A percentile compares a stretch with the other conserved stretches of the same genome.
Evolutionary conservation across 2,888 invertebrate genomes (phyloP).

Genomic region (Elmis aenea): DNA sequence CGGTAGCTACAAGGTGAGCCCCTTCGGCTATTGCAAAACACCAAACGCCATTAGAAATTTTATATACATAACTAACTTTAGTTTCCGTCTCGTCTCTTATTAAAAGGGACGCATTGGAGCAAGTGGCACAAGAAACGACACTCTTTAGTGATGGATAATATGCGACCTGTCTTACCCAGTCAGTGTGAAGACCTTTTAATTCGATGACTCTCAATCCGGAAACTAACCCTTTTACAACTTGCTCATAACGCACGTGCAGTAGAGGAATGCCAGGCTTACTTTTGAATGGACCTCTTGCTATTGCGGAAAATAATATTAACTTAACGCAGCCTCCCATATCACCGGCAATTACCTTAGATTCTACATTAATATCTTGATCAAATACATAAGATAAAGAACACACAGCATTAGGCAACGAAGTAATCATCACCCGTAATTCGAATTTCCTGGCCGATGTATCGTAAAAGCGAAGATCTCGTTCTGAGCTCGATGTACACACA

Average conservation of each 20-base stretch:
- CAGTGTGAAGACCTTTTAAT: constrained; percentile 55
- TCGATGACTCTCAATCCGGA: constrained; percentile 45
- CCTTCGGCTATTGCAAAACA: constrained; percentile 60
- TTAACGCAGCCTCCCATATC: constrained; percentile 69
- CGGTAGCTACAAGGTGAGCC: constrained; percentile 59
- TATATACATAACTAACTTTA: constrained; percentile 55
- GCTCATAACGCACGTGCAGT: constrained; percentile 52
- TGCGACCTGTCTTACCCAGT: constrained; percentile 67
- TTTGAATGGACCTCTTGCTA: constrained; percentile 65
- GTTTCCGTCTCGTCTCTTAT: constrained; percentile 57
- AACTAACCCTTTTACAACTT: constrained; percentile 33
- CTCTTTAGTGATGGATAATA: constrained; percentile 63
- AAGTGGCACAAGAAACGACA: constrained; percentile 57
- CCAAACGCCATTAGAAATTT: constrained; percentile 56
- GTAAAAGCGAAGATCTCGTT: constrained; percentile 75
- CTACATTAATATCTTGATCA: constrained; percentile 50
- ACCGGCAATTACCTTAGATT: constrained; percentile 64
- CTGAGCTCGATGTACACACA: constrained; percentile 71
- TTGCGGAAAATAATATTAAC: constrained; percentile 58
- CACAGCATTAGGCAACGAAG: constrained; percentile 58
- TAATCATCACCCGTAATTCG: constrained; percentile 64
- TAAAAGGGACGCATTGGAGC: constrained; percentile 50
- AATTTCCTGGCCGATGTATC: constrained; percentile 72
- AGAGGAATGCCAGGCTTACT: constrained; percentile 60
- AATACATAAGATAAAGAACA: constrained; percentile 59